Base-by-base conservation (phyloP, 2,797 vertebrate species). In the Pteropus rufus region DNA sequence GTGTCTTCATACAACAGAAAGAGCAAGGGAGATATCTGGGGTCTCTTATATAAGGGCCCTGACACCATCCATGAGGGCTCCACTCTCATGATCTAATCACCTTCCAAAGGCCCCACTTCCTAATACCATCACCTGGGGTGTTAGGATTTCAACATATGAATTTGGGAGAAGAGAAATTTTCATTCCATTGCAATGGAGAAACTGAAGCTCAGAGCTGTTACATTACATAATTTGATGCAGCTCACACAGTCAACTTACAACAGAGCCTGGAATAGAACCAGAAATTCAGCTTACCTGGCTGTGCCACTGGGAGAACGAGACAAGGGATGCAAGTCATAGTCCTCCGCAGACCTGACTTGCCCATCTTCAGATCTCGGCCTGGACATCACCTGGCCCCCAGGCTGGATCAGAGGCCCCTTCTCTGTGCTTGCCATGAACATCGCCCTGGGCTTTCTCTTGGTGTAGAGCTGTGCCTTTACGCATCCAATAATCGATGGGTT, bases 391-490 rank as follows among this genome's bases (percentile, higher is more conserved):
- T 5, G 58, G 10, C 10, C 15, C 26, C 52, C 29, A 23, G 60
- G 62, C 24, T 23, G 14, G 31, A 15, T 21, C 4, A 2, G 65
- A 5, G 2, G 18, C 10, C 54, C 46, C 26, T 67, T 10, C 31
- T 69, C 58, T 7, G 1, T 4, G 21, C 36, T 2, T 2, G 14
- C 34, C 26, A n/a, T 41, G 2, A 5, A 1, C 4, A 1, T 3
- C 1, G 0, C 56, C 24, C 34, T 15, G 36, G 14, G 18, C 67
- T 31, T 23, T 39, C 73, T 39, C 41, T 15, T 6, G 64, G n/a
- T 31, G 26, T n/a, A 39, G 21, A 3, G 4, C 10, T 2, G 3
- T 31, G 49, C 31, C 79, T n/a, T 14, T 41, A 2, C 0, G 0
- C 5, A 12, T 14, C 69, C 52, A 5, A 2, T 11, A 29, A 24